Conservation (phyloP, 2,113 vertebrate species). For the Condylura cristata region DNA sequence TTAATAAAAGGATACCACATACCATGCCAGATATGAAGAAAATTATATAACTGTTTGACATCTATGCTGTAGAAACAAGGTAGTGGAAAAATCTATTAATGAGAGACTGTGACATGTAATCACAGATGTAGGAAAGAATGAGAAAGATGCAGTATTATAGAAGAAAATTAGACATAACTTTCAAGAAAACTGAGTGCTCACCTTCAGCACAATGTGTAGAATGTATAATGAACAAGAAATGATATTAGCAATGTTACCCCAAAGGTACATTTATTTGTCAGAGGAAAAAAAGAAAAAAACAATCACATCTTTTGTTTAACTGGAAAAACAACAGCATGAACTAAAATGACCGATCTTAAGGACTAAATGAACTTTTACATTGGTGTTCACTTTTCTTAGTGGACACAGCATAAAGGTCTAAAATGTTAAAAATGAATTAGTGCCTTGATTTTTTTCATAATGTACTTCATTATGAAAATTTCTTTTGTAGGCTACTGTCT, state of each 20-base stretch:
- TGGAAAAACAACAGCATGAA: not conserved
- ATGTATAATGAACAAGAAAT: not conserved
- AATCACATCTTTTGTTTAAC: not conserved
- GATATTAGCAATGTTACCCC: too few relatives aligned
- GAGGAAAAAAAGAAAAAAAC: not conserved
- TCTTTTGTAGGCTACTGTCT: not conserved
- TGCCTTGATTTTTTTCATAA: not conserved
- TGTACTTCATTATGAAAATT: conserved; percentile 27
- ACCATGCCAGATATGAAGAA: not conserved
- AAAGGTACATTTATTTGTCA: not conserved
- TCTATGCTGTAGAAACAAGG: not conserved
- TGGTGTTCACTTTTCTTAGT: not conserved
- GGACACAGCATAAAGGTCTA: not conserved
- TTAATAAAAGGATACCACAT: not conserved
- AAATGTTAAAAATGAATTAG: not conserved
- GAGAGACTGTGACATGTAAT: not conserved
- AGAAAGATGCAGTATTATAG: not conserved
- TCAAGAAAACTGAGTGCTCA: not conserved
- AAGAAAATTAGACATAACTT: not conserved
- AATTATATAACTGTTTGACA: not conserved
- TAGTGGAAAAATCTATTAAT: not conserved
- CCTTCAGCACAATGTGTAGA: not conserved
- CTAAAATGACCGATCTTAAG: not conserved
- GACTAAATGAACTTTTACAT: not conserved
- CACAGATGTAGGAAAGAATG: not conserved